Evolutionary conservation across 2,888 invertebrate species (phyloP), one percentile per base, ranked within the genome.

Genomic region (Drosophila nr. perissopoda): DNA sequence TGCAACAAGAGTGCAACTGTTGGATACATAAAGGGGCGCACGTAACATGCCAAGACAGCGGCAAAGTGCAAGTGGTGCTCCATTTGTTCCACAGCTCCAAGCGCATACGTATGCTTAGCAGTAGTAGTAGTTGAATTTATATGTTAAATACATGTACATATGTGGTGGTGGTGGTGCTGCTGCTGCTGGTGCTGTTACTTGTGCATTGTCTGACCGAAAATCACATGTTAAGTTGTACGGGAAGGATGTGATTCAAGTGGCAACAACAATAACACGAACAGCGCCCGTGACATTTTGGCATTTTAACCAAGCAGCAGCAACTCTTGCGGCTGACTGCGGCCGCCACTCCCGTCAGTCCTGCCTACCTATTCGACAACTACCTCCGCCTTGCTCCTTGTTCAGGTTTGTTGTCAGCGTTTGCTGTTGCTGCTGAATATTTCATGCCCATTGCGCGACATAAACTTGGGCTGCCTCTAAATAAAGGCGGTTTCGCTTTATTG

Each of bases 221-320:
- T 91, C 88, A 90, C 90, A 89, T 92, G 92, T 92, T 91, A 88
- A 83, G 88, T 79, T 91, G 83, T 84, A 89, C 83, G 83, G 92
- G 91, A 92, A 91, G 91, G 91, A 92, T 92, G 92, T 91, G 91
- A 91, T 92, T 91, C 91, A 90, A 90, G 92, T 90, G 86, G 88
- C 87, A 90, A 77, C 79, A 79, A 71, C 70, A 71, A 68, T 48
- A 51, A 42, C 62, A 63, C 53, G 38, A 74, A 46, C 74, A 64
- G 40, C 40, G 77, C 62, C 60, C 66, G 82, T 71, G 82, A 78
- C 88, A 85, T 83, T 83, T 77, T 68, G 87, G 66, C 86, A 76
- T 76, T 73, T 71, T 57, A 57, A 63, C 60, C 64, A 46, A 62
- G 64, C 56, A 60, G n/a, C 42, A 57, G n/a, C 56, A 57, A 31